These are phyloP conservation scores for Deilephila porcellus DNA, from an alignment of 2,888 invertebrate genomes.

Conservation along the genomic window DNA sequence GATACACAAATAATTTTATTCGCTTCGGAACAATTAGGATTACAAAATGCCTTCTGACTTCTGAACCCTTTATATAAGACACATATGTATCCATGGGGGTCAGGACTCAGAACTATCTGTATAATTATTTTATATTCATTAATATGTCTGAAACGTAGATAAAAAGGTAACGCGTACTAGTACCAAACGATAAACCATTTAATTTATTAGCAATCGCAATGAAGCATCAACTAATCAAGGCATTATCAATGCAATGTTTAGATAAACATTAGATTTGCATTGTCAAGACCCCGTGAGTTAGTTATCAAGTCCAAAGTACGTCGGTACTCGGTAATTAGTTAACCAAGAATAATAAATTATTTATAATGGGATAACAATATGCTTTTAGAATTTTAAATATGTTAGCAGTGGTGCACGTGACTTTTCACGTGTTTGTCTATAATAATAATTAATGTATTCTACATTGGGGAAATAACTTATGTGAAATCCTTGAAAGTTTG, in stretches of 20 bases:
- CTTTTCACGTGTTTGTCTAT: background rate
- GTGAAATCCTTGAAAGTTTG: too few relatives aligned
- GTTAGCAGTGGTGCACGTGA: background rate
- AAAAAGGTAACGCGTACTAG: background rate
- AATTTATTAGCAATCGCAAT: background rate
- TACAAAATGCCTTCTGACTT: too few relatives aligned
- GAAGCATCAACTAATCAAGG: constrained; percentile 6
- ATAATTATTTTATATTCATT: too few relatives aligned
- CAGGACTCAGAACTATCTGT: too few relatives aligned
- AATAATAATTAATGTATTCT: background rate
- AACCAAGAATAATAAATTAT: background rate
- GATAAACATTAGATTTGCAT: background rate
- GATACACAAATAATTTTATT: too few relatives aligned
- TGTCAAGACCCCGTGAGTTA: background rate
- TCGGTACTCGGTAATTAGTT: background rate
- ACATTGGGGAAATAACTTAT: too few relatives aligned
- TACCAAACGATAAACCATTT: background rate
- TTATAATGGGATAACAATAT: background rate
- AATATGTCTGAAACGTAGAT: background rate
- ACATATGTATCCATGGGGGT: too few relatives aligned
- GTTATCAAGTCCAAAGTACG: background rate
- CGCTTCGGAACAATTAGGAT: too few relatives aligned
- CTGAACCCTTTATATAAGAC: too few relatives aligned
- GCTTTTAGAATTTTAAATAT: background rate
- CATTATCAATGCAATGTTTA: background rate